Base-by-base conservation (phyloP, 2,888 invertebrate genomes). In the Xylota sylvarum region DNA sequence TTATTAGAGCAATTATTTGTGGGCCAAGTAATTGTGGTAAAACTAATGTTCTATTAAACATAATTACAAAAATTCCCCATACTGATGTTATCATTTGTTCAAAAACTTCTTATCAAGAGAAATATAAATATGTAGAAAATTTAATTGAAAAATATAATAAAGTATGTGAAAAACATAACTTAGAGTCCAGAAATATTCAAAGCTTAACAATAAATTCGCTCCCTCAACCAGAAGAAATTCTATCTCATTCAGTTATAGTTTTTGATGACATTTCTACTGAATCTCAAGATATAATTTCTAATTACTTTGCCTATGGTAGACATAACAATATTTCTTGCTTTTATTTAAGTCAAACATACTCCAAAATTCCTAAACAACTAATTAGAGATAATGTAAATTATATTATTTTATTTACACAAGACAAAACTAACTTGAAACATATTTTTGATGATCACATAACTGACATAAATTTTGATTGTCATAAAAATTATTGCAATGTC, bases 321-420 rank as follows among this genome's bases (percentile, higher is more conserved):
- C 30, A 30, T 30, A 30, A 30, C 30, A 30, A 30, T 30, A 30
- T 30, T 30, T 30, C 30, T 30, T 30, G 30, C 30, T 30, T 30
- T 30, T 30, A 30, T 30, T 30, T 30, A 30, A 30, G 30, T 30
- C 30, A 30, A 30, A 30, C 30, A 30, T 30, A 30, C 30, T 64
- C 32, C 32, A 48, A 64, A 35, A 56, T 35, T 17, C 67, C 52
- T 52, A 67, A 67, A n/a, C 67, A 69, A 55, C 43, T 69, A 4
- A 67, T 55, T 14, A 55, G 55, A 55, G 69, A 69, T 69, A 69
- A 69, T 32, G 55, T 69, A 30, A 69, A 69, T 67, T 67, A 67
- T 67, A 67, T 67, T 27, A 67, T 37, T 37, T 67, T 67, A 50
- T 67, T 67, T 23, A 37, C 50, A 7, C 32, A 65, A 62, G 43